Evolutionary conservation across 2,113 vertebrate species (phyloP), one percentile per base, ranked within the genome.

Genomic region (Corapipo altera): DNA sequence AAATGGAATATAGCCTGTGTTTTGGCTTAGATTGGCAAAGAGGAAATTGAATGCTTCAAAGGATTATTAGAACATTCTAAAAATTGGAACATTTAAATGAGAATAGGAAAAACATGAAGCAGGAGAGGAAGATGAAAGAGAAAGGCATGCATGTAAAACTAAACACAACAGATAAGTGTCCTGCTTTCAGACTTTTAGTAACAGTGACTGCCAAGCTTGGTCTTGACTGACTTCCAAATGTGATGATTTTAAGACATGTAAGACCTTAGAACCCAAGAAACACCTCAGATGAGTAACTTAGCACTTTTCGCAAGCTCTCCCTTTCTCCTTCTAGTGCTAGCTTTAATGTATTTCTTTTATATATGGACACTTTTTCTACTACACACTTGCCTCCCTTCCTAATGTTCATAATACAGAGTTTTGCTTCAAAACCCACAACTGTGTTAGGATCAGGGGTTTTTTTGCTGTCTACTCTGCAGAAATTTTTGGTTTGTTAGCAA

Each of bases 21-120:
- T 96, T 96, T 95, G 51, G 66, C 77, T 91, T 91, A 67, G 33
- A 76, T 2, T 57, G 88, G 28, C 39, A 93, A 95, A 91, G 32
- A 91, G 91, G 95, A 97, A 96, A 97, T 95, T 82, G 94, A 95
- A 91, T 77, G 37, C 70, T 95, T 86, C 13, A 5, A 83, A 93
- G 80, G 51, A 76, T 95, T 93, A 91, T 92, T 81, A 86, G 88
- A 82, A 46, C 32, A 64, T 81, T 77, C 33, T 87, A 49, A 94
- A 93, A 91, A 72, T 8, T 22, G 10, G 23, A 96, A 91, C 41
- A 89, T 72, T 83, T 65, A 64, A 95, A 77, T 0, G 3, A 51
- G 69, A 84, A 86, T n/a, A 85, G 33, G 64, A 80, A 94, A 93
- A 96, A 69, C 39, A 71, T 66, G 52, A 95, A 76, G 32, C 43